These are phyloP conservation scores for Lipotes vexillifer DNA, from an alignment of 2,113 vertebrate species.

Conservation along the genomic window DNA sequence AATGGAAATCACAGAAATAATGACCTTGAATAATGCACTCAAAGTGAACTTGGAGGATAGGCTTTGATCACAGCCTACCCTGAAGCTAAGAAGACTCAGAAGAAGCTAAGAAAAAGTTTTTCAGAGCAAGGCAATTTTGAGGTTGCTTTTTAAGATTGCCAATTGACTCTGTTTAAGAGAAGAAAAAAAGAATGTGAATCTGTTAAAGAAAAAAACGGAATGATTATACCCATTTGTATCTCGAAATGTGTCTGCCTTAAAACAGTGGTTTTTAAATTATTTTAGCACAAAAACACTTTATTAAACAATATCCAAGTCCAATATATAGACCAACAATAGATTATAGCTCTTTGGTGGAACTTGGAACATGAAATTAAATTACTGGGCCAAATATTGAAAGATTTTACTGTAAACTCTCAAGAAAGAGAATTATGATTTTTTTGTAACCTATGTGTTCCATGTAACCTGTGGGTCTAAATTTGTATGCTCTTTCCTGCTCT, in stretches of 20 bases:
- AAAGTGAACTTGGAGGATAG: neutral
- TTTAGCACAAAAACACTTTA: neutral
- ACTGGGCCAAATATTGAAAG: neutral
- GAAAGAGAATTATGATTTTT: neutral
- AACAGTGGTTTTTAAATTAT: neutral
- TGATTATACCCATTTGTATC: neutral
- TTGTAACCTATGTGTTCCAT: neutral
- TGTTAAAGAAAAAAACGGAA: neutral
- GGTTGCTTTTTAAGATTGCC: neutral
- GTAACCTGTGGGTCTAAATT: neutral
- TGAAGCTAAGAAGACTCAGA: neutral
- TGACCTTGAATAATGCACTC: neutral
- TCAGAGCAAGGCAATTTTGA: neutral
- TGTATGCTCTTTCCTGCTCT: neutral
- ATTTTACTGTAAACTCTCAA: neutral
- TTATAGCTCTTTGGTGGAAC: neutral
- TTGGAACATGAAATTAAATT: neutral
- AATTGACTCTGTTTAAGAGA: neutral
- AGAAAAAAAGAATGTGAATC: neutral
- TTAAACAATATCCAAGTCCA: neutral
- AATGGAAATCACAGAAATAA: neutral
- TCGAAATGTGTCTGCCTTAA: neutral
- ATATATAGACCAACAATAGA: neutral
- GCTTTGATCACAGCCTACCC: neutral
- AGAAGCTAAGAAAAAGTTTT: neutral